Evolutionary conservation across 2,113 vertebrate genomes (phyloP).

Genomic region (Elgaria multicarinata): DNA sequence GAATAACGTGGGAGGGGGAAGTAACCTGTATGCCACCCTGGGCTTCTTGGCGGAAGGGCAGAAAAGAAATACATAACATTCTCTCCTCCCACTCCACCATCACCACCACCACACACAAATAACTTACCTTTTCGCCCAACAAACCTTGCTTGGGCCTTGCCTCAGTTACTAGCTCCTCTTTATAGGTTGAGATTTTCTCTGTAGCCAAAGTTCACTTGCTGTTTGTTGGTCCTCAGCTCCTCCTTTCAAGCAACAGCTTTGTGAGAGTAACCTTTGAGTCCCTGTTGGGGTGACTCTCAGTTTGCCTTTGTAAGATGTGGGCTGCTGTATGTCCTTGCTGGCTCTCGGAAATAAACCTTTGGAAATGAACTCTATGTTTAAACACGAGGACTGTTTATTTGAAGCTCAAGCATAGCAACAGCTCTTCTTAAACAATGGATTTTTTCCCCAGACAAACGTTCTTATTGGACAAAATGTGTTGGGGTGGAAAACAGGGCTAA

Average conservation of each 20-base stretch:
- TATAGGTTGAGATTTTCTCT: neutral
- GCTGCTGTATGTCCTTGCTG: slow-evolving; percentile 25
- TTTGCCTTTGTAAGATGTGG: slow-evolving; percentile 4
- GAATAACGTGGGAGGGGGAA: neutral
- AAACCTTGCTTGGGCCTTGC: neutral
- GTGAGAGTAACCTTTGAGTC: neutral
- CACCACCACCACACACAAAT: too few relatives aligned
- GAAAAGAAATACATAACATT: too few relatives aligned
- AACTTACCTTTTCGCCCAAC: too few relatives aligned
- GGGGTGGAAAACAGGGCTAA: neutral
- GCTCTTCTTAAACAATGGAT: slow-evolving; percentile 23
- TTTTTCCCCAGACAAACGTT: neutral
- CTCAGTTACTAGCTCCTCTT: neutral
- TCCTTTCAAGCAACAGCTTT: neutral
- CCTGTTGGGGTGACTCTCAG: neutral
- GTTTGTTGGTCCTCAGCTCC: neutral
- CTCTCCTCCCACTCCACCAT: too few relatives aligned
- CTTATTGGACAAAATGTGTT: neutral
- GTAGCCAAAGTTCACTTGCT: neutral
- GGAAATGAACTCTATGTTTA: slow-evolving; percentile 39
- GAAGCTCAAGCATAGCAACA: slow-evolving; percentile 38
- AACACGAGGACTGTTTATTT: slow-evolving; percentile 62
- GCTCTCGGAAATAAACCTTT: neutral
- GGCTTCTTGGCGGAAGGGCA: neutral
- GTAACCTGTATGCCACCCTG: neutral